phyloP scores from a whole-genome alignment of 2,797 vertebrate species.

The Aquila chrysaetos region DNA sequence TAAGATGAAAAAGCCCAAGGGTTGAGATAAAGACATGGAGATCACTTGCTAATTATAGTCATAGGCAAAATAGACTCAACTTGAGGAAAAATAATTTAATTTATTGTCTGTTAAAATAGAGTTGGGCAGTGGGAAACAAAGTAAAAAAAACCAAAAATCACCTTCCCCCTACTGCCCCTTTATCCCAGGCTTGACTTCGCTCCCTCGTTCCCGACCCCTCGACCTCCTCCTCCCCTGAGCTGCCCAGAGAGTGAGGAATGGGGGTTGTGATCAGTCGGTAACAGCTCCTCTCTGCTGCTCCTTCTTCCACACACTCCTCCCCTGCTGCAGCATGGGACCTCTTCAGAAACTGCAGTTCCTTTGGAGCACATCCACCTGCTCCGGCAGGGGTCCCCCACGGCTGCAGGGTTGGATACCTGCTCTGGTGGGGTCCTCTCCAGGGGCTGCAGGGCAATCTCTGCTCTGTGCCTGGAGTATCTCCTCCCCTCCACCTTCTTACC shows the following conservation, averaged over 20 bases:
- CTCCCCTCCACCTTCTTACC: not conserved
- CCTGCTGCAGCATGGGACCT: not conserved
- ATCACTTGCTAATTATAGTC: not conserved
- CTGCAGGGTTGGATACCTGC: not conserved
- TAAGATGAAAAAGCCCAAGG: not conserved
- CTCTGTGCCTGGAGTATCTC: not conserved
- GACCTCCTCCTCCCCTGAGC: not conserved
- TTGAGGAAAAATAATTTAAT: not conserved
- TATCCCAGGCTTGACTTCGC: not conserved
- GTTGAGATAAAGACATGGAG: not conserved
- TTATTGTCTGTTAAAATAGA: not conserved
- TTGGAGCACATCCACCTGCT: too few relatives aligned
- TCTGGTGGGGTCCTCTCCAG: not conserved
- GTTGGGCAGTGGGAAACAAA: not conserved
- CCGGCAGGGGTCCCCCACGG: not conserved
- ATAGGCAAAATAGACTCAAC: not conserved
- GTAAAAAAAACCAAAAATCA: not conserved
- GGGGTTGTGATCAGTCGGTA: not conserved
- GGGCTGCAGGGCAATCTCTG: not conserved
- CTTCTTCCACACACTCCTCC: not conserved
- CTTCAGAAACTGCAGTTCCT: not conserved
- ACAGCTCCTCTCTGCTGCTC: not conserved
- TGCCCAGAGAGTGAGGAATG: not conserved
- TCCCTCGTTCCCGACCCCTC: not conserved
- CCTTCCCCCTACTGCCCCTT: not conserved